Evolutionary conservation across 1,140 invertebrate genomes (phyloP).

Genomic region (Kradibia gibbosae): DNA sequence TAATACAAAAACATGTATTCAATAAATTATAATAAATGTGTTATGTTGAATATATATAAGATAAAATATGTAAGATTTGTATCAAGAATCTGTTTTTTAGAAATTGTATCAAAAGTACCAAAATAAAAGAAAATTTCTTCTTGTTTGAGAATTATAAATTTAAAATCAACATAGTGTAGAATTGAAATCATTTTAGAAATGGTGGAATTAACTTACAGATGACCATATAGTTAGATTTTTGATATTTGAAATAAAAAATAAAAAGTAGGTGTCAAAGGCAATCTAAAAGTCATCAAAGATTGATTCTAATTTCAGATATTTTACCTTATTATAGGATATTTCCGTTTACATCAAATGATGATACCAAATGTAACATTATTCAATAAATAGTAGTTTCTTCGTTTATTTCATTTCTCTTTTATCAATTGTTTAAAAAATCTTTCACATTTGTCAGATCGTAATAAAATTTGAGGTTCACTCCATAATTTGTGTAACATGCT

Average conservation of each 20-base stretch:
- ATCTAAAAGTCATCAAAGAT: not conserved
- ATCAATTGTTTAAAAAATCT: not conserved
- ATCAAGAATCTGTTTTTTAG: no score
- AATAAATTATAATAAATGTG: no score
- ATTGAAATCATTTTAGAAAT: no score
- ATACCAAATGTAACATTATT: not conserved
- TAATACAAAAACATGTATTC: no score
- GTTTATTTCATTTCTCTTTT: not conserved
- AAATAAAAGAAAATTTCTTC: no score
- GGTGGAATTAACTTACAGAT: not conserved
- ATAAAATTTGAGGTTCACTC: not conserved
- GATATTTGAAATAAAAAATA: not conserved
- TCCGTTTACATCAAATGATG: not conserved
- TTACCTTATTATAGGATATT: not conserved
- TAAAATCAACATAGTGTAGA: no score
- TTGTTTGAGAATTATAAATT: no score
- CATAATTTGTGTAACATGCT: slow-evolving; percentile 5
- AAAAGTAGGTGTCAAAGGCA: not conserved
- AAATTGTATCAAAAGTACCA: no score
- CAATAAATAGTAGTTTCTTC: slow-evolving; percentile 17
- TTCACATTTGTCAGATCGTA: not conserved
- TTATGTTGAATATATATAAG: no score
- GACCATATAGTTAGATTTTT: not conserved
- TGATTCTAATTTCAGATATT: not conserved
- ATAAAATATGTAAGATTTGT: no score